phyloP scores from a whole-genome alignment of 1,140 invertebrate species.

The Drosophila kurseongensis region DNA sequence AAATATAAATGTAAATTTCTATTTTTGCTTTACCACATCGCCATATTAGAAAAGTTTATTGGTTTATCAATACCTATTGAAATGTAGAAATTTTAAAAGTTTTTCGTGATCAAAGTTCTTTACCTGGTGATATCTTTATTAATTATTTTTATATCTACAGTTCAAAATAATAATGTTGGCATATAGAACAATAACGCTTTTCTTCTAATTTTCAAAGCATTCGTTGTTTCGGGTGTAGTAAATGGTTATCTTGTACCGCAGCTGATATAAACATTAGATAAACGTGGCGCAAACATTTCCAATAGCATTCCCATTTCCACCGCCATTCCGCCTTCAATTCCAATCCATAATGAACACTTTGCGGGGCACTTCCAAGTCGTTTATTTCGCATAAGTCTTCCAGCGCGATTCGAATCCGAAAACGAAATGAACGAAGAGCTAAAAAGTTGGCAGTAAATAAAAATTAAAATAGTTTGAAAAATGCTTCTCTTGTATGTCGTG shows the following conservation, averaged over 20 bases:
- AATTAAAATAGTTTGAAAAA: conserved; percentile 79
- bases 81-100: no score
- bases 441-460: conserved; percentile 81
- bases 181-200: background rate
- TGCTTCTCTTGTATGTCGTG: conserved; percentile 43
- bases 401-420: conserved; percentile 30
- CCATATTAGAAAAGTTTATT: no score
- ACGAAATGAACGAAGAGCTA: conserved; percentile 55
- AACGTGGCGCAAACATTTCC: conserved; percentile 64
- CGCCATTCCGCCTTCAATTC: conserved; percentile 42
- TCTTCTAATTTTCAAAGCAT: background rate
- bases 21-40: no score
- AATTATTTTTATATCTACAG: no score
- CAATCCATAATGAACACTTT: conserved; percentile 79
- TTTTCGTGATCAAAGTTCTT: no score
- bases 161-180: no score
- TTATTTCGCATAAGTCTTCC: conserved; percentile 78
- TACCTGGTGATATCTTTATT: no score
- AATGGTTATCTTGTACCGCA: conserved; percentile 40
- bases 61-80: no score
- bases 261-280: conserved; percentile 78
- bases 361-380: conserved; percentile 73
- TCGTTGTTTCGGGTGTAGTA: conserved; percentile 2
- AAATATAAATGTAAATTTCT: no score
- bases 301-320: conserved; percentile 48